Conservation (phyloP, 2,888 invertebrate genomes). For the Tipula vernalis region DNA sequence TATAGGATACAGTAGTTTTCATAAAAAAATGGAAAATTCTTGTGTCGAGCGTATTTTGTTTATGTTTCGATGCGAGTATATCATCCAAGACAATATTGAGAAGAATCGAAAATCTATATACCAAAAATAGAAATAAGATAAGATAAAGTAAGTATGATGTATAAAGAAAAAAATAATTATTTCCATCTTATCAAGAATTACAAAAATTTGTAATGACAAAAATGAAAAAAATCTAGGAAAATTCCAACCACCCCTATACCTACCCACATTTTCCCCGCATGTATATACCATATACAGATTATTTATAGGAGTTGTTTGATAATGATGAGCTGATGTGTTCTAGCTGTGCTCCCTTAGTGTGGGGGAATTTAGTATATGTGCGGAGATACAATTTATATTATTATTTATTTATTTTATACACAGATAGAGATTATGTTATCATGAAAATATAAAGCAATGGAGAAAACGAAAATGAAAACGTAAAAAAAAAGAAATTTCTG, state of each 20-base stretch:
- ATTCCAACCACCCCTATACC: background rate
- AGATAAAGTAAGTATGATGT: background rate
- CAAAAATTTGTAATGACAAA: background rate
- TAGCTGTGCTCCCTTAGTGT: background rate
- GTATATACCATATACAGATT: background rate
- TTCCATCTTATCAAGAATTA: background rate
- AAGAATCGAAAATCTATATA: background rate
- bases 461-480: background rate
- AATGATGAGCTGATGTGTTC: background rate
- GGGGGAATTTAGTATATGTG: background rate
- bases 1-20: background rate
- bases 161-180: background rate
- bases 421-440: background rate
- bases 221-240: background rate
- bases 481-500: background rate
- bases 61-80: background rate
- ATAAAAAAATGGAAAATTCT: background rate
- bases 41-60: background rate
- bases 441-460: background rate
- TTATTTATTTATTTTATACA: background rate
- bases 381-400: background rate
- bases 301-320: background rate
- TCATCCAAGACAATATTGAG: background rate
- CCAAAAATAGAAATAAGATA: background rate
- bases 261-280: background rate